Base-by-base conservation (phyloP, 2,797 vertebrate species). In the Acrocephalus scirpaceus region DNA sequence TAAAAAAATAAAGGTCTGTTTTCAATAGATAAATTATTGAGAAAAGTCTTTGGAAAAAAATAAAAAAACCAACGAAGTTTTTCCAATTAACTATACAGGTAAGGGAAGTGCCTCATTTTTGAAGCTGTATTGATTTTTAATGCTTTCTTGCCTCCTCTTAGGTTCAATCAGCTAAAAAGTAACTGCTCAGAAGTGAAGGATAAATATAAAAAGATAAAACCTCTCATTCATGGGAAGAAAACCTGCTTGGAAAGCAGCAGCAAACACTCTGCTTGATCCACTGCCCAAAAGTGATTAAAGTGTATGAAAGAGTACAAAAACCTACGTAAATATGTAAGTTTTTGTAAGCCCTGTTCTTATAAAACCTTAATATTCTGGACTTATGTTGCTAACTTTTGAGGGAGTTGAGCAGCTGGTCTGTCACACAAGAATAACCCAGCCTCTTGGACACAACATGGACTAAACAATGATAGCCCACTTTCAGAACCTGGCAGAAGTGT, bases 391-490 rank as follows among this genome's bases (percentile, higher is more conserved):
- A 70, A 56, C 23, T 80, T 64, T 56, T 44, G 48, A 87, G 75
- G 30, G 75, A 87, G 51, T 8, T 48, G 48, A 94, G 58, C 92
- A 95, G 92, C 81, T 95, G 86, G 38, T 47, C 36, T 83, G 40
- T 88, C 89, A 83, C 72, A 89, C 29, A 65, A 62, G 44, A 93
- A 58, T 16, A 47, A 61, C 38, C 72, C 36, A 90, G 32, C 7
- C 45, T 62, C 79, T 77, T 86, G 65, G 70, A 88, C 44, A 51
- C 14, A 62, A 27, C 16, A 56, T 7, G 88, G 89, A 91, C 92
- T 88, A 95, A 90, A 93, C 93, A 96, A 76, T 27, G 77, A 74
- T 13, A 92, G 64, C 47, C 44, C 81, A 62, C 65, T 94, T 91
- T 54, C 92, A 89, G 78, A 88, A 90, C 85, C 78, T 66, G 75